Conservation (phyloP, 1,140 invertebrate genomes). For the Drosophila triauraria region DNA sequence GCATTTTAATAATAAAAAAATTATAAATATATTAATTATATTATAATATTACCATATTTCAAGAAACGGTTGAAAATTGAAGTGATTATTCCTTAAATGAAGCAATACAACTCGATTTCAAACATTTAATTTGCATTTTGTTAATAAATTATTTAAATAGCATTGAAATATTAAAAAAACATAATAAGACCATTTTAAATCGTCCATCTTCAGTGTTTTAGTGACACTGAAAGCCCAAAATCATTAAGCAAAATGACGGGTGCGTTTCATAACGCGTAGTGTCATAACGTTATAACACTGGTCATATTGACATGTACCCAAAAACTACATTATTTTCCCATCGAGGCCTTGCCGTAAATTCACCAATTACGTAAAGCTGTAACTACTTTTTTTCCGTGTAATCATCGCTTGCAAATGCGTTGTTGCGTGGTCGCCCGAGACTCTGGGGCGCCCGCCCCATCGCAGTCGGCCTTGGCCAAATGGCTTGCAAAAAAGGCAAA, state of each 20-base stretch:
- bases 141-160: not conserved
- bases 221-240: not conserved
- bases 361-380: not conserved
- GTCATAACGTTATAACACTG: too few species aligned
- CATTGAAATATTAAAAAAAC: not conserved
- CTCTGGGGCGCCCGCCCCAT: constrained; percentile 33
- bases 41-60: not conserved
- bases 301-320: too few species aligned
- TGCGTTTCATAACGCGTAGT: too few species aligned
- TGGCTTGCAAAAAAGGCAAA: constrained; percentile 44
- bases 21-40: not conserved
- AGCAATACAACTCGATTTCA: too few species aligned
- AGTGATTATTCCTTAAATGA: too few species aligned
- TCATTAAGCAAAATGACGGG: not conserved
- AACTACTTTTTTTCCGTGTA: not conserved
- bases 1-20: too few species aligned
- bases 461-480: constrained; percentile 44
- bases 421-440: constrained; percentile 41
- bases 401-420: constrained; percentile 9
- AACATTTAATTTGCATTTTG: too few species aligned
- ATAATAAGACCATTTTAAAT: too few species aligned
- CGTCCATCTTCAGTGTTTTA: not conserved
- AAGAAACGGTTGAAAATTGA: too few species aligned
- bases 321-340: not conserved
- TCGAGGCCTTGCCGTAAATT: not conserved